Base-by-base conservation (phyloP, 1,140 invertebrate species). In the Copidosoma floridanum region DNA sequence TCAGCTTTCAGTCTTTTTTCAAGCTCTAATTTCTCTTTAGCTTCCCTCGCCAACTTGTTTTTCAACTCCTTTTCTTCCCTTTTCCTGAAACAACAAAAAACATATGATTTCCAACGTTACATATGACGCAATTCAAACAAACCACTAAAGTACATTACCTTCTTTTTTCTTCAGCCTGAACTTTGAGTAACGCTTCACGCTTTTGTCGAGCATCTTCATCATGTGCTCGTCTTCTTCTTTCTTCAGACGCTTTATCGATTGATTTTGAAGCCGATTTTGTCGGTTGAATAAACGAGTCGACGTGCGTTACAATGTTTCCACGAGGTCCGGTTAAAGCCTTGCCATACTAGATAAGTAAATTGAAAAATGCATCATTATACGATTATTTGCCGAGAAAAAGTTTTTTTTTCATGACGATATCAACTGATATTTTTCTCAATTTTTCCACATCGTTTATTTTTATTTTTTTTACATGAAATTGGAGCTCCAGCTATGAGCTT, bases 31-130 rank as follows among this genome's bases (percentile, higher is more conserved):
- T 76, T 82, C 50, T 86, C 84, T 52, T 83, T 81, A 2, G 77
- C 79, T 61, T 85, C 83, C 11, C 84, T 78, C n/a, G 80, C 78
- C 58, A 82, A 75, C 53, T 80, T 83, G 10, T 82, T 85, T 57
- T 83, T 83, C 14, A 79, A 61, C 69, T 86, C 84, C 56, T 85
- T 86, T 52, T 85, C 80, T 61, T 85, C 82, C 1, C 85, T 75
- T 65, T 82, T 83, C 54, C 82, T 78, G 20, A 18, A 50, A 56
- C 41, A 24, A 29, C 6, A 26, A 48, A 21, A 1, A 48, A 48
- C 20, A 32, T 32, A 32, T 6, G 24, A 48, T 18, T 20, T 20
- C 46, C 21, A 48, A 29, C 16, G 10, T 18, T n/a, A n/a, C n/a
- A n/a, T n/a, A n/a, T n/a, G n/a, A n/a, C n/a, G n/a, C n/a, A n/a